phyloP scores from a whole-genome alignment of 2,888 invertebrate species.

The Acholoe squamosa region DNA sequence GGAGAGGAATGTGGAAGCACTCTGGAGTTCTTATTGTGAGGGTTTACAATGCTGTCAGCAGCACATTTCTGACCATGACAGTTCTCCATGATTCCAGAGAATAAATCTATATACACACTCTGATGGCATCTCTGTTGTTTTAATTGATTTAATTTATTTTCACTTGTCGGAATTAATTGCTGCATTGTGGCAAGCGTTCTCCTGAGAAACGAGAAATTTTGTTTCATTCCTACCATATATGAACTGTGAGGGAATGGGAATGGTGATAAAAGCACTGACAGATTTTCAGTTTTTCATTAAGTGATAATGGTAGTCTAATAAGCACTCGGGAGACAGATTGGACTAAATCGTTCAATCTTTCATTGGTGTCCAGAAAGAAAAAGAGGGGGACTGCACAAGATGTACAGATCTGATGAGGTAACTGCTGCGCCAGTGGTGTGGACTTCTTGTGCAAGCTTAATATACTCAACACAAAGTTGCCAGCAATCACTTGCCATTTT shows the following conservation, averaged over 20 bases:
- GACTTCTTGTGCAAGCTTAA: background rate
- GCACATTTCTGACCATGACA: background rate
- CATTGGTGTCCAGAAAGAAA: background rate
- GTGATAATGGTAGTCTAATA: background rate
- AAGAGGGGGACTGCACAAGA: background rate
- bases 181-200: background rate
- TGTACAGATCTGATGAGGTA: background rate
- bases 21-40: no score
- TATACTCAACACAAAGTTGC: background rate
- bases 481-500: conserved; percentile 28
- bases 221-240: conserved; percentile 1
- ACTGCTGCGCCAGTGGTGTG: no score
- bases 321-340: background rate
- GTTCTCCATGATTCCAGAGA: background rate
- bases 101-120: background rate
- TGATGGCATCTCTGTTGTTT: background rate
- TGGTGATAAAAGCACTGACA: background rate
- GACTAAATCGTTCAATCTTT: background rate
- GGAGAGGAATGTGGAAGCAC: background rate
- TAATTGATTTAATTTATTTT: background rate
- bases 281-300: background rate
- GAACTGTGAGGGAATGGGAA: background rate
- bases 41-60: background rate
- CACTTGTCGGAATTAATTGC: conserved; percentile 8
- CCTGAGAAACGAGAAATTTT: background rate